Evolutionary conservation across 2,888 invertebrate genomes (phyloP).

Genomic region (Dynastes maya): DNA sequence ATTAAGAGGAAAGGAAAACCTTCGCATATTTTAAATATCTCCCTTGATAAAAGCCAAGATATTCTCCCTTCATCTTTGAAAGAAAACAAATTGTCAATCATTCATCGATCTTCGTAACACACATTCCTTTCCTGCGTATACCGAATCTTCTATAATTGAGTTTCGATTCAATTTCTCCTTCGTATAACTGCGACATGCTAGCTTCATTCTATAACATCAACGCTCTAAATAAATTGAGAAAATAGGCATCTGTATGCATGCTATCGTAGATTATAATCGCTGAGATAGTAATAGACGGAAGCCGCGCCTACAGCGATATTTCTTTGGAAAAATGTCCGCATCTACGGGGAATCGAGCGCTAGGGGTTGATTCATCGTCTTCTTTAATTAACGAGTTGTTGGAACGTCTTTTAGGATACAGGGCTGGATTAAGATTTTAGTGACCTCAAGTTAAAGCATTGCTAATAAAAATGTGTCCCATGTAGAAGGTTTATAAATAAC

Average conservation of each 20-base stretch:
- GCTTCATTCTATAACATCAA: neutral
- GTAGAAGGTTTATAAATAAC: too few relatives aligned
- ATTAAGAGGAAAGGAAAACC: too few relatives aligned
- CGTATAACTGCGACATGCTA: slow-evolving; percentile 1
- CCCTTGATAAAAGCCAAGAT: too few relatives aligned
- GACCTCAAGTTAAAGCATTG: too few relatives aligned
- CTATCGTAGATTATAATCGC: too few relatives aligned
- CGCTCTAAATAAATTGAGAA: neutral
- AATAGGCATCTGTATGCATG: neutral
- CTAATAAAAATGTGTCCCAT: too few relatives aligned
- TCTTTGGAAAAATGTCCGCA: neutral
- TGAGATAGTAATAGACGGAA: too few relatives aligned
- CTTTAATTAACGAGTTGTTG: slow-evolving; percentile 60
- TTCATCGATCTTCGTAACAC: slow-evolving; percentile 16
- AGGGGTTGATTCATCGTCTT: slow-evolving; percentile 58
- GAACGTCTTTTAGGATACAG: slow-evolving; percentile 49
- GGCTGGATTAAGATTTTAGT: neutral
- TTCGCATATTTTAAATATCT: too few relatives aligned
- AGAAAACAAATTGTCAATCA: neutral
- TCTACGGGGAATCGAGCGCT: slow-evolving; percentile 39
- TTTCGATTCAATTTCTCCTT: slow-evolving; percentile 42
- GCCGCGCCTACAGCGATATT: too few relatives aligned
- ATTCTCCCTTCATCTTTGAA: neutral
- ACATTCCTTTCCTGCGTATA: slow-evolving; percentile 3
- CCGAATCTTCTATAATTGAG: slow-evolving; percentile 40